A percentile compares a stretch with the other conserved stretches of the same genome.
These are phyloP conservation scores for Hermetia illucens DNA, from an alignment of 1,140 invertebrate species.

Conservation along the genomic window DNA sequence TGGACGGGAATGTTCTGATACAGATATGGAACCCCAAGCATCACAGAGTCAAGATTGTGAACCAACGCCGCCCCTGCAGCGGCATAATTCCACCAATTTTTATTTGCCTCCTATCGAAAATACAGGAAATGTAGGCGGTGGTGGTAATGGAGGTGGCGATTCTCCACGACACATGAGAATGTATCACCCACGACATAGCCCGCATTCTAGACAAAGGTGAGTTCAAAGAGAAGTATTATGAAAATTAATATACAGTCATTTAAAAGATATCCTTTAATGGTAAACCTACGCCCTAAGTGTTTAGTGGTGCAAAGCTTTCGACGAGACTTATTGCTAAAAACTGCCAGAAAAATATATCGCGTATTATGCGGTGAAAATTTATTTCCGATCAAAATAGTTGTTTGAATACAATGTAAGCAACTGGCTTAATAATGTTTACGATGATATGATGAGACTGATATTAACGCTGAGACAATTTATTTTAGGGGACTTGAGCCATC, in stretches of 20 bases:
- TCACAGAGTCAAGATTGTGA: slow-evolving; percentile 88
- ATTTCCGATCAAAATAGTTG: no score
- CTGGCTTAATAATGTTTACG: not conserved
- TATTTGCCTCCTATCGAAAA: slow-evolving; percentile 53
- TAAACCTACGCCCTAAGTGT: no score
- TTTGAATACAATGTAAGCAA: not conserved
- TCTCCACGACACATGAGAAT: slow-evolving; percentile 42
- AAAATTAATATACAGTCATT: no score
- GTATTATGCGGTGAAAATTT: no score
- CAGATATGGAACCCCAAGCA: slow-evolving; percentile 65
- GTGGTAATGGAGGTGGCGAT: slow-evolving; percentile 34
- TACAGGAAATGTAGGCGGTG: slow-evolving; percentile 10
- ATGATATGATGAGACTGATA: not conserved
- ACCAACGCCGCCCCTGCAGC: slow-evolving; percentile 76
- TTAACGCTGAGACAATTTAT: no score
- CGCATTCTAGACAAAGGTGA: slow-evolving; percentile 55
- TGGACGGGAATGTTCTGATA: slow-evolving; percentile 56
- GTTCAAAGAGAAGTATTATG: slow-evolving; percentile 7
- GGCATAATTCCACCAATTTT: slow-evolving; percentile 84
- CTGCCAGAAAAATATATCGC: no score
- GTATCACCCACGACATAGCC: slow-evolving; percentile 57
- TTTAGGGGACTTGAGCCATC: slow-evolving; percentile 46
- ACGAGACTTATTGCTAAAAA: no score
- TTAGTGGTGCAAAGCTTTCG: no score
- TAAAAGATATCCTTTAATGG: no score